These are phyloP conservation scores for Telmatherina bonti DNA, from an alignment of 2,797 vertebrate genomes.

Conservation along the genomic window DNA sequence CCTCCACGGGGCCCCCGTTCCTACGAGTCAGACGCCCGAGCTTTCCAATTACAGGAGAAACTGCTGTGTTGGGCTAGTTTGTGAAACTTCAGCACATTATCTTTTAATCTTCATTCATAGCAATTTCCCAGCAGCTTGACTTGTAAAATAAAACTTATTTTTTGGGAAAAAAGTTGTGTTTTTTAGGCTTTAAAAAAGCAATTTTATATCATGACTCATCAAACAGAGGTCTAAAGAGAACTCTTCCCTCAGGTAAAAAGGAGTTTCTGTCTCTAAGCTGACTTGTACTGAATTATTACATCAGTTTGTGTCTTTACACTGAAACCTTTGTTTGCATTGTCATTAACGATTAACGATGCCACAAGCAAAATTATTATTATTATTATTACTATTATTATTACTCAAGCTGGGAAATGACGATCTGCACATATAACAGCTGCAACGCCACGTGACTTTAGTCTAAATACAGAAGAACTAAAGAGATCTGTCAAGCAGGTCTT, in stretches of 20 bases:
- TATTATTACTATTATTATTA: neutral
- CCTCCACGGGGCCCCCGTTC: constrained; percentile 23
- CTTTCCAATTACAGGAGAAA: constrained; percentile 18
- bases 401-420: neutral
- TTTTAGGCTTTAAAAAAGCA: neutral
- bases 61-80: neutral
- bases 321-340: neutral
- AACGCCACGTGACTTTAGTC: neutral
- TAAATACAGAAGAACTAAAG: constrained; percentile 18
- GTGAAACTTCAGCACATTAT: neutral
- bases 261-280: neutral
- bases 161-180: neutral
- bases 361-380: neutral
- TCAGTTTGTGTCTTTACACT: neutral
- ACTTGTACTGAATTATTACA: neutral
- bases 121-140: neutral
- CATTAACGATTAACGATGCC: neutral
- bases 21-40: constrained; percentile 8
- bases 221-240: neutral
- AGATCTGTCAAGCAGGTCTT: neutral
- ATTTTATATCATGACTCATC: neutral
- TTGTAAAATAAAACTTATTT: constrained; percentile 11
- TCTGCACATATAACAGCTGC: neutral
- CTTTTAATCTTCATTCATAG: neutral
- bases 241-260: neutral